A percentile compares a stretch with the other conserved stretches of the same genome.
Conservation (phyloP, 2,113 vertebrate species). For the Pomatostomus ruficeps region DNA sequence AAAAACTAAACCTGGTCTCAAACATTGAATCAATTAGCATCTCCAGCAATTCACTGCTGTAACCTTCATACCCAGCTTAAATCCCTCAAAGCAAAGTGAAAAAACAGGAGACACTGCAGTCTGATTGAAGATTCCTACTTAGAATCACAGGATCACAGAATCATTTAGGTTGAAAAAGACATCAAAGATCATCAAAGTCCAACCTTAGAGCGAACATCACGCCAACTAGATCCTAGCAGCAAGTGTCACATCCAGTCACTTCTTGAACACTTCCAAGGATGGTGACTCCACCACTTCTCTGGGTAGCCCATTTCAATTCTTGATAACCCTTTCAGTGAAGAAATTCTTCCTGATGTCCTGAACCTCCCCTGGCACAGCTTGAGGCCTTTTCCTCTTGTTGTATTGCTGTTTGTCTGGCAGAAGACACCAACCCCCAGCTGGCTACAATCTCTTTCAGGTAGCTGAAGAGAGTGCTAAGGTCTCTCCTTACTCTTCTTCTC, state of each 20-base stretch:
- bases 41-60: background rate
- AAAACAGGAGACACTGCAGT: background rate
- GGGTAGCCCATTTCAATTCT: background rate
- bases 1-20: background rate
- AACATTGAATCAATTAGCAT: background rate
- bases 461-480: fast-evolving
- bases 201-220: background rate
- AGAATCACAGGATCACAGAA: background rate
- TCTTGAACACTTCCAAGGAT: background rate
- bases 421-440: background rate
- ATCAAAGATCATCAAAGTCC: background rate
- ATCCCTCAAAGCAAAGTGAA: background rate
- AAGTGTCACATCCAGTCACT: background rate
- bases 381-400: background rate
- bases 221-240: background rate
- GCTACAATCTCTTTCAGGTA: background rate
- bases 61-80: background rate
- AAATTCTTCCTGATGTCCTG: background rate
- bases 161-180: background rate
- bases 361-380: background rate
- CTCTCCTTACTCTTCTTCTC: no score
- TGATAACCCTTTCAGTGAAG: background rate
- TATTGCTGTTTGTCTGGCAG: background rate
- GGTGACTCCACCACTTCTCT: background rate
- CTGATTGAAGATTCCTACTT: background rate